A percentile compares a stretch with the other conserved stretches of the same genome.
These are phyloP conservation scores for Callyntrura guangdongensis DNA, from an alignment of 2,888 invertebrate species.

Conservation along the genomic window DNA sequence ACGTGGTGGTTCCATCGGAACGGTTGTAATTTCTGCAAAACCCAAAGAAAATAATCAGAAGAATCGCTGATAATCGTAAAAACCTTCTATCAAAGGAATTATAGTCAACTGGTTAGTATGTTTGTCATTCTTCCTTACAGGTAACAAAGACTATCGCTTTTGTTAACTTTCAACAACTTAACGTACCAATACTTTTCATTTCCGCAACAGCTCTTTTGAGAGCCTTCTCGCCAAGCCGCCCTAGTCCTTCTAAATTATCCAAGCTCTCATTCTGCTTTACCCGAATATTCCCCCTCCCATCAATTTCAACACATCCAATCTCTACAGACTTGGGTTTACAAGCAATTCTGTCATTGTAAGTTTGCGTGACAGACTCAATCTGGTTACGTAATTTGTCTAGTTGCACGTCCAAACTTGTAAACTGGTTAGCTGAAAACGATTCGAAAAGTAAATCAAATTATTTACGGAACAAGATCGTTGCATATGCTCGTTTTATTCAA, in stretches of 20 bases:
- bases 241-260: not conserved
- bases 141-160: too few species aligned
- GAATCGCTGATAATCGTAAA: too few species aligned
- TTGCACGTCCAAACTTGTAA: conserved; percentile 31
- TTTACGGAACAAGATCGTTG: too few species aligned
- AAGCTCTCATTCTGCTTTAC: not conserved
- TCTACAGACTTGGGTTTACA: not conserved
- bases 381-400: conserved; percentile 25
- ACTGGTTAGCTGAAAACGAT: conserved; percentile 9
- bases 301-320: conserved; percentile 60
- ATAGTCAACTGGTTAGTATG: too few species aligned
- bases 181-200: not conserved
- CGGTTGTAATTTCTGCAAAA: too few species aligned
- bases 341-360: conserved; percentile 51
- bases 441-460: not conserved
- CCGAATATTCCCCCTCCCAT: conserved; percentile 12
- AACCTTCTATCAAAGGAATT: too few species aligned
- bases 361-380: conserved; percentile 1
- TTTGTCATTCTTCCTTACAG: too few species aligned
- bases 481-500: too few species aligned
- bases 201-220: conserved; percentile 17
- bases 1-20: too few species aligned
- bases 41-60: too few species aligned
- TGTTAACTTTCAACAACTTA: too few species aligned
- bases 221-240: not conserved